A percentile compares a stretch with the other conserved stretches of the same genome.
Evolutionary conservation across 2,797 vertebrate species (phyloP).

Genomic region (Pseudochirops corinnae): DNA sequence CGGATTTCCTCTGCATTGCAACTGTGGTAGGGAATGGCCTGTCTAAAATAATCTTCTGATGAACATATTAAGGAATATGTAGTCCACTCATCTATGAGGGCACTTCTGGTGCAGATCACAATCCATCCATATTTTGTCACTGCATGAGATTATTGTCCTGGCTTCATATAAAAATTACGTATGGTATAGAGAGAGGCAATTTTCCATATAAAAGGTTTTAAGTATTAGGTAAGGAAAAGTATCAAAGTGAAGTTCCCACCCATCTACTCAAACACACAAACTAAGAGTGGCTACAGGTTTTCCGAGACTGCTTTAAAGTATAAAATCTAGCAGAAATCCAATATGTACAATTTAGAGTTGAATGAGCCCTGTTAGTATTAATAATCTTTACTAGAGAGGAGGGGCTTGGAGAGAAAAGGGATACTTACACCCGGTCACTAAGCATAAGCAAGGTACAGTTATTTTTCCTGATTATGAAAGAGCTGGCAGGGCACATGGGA

Average conservation of each 20-base stretch:
- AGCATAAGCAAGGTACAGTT: background rate
- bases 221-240: background rate
- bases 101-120: background rate
- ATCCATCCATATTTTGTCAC: background rate
- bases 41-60: background rate
- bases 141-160: background rate
- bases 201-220: background rate
- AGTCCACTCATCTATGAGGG: background rate
- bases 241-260: background rate
- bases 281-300: background rate
- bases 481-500: background rate
- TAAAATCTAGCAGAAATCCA: slow-evolving; percentile 1
- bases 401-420: background rate
- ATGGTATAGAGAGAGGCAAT: background rate
- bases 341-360: background rate
- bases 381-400: background rate
- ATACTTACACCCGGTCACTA: background rate
- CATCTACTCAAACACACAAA: background rate
- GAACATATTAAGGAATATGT: background rate
- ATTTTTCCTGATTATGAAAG: background rate
- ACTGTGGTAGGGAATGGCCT: background rate
- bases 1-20: background rate
- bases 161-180: background rate
- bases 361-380: background rate
- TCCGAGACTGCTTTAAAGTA: background rate